phyloP scores from a whole-genome alignment of 1,140 invertebrate species.

The Ridgeia piscesae region DNA sequence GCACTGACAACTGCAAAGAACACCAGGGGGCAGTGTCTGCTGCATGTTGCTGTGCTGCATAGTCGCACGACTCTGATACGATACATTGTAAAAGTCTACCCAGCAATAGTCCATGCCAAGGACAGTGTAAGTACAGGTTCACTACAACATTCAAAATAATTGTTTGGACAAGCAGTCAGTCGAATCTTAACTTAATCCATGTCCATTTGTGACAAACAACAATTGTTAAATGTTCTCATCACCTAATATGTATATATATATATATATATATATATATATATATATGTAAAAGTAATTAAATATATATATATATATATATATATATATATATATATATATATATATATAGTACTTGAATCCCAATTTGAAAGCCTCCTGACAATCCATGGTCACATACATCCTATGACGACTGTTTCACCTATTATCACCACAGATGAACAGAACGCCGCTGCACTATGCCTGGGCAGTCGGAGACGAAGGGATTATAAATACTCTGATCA shows the following conservation, averaged over 20 bases:
- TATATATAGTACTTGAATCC: background rate
- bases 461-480: conserved; percentile 3
- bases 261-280: too few relatives aligned
- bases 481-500: background rate
- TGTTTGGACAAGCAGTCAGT: too few relatives aligned
- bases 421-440: conserved; percentile 12
- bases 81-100: conserved; percentile 1
- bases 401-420: background rate
- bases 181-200: too few relatives aligned
- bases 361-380: background rate
- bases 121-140: background rate
- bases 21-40: conserved; percentile 1
- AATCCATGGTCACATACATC: background rate
- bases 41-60: background rate
- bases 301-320: too few relatives aligned
- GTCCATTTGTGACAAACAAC: too few relatives aligned
- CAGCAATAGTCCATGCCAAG: conserved; percentile 13
- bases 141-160: too few relatives aligned
- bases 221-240: too few relatives aligned
- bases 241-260: too few relatives aligned
- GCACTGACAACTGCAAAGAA: conserved; percentile 6
- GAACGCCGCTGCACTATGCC: conserved; percentile 18
- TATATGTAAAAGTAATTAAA: too few relatives aligned
- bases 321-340: too few relatives aligned
- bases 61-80: background rate